Base-by-base conservation (phyloP, 1,140 invertebrate genomes). In the Musca domestica region DNA sequence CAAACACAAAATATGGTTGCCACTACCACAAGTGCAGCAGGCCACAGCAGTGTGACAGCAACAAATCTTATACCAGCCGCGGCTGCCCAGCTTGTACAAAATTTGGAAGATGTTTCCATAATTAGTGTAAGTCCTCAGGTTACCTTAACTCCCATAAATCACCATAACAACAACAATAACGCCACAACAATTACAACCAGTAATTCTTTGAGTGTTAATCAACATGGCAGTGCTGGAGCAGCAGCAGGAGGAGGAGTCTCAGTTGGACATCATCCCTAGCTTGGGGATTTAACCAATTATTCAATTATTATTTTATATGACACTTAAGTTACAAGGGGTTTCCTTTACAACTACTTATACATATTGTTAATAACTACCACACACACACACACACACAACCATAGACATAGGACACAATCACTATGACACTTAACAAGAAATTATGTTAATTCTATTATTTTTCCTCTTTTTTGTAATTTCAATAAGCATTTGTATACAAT, bases 231-330 rank as follows among this genome's bases (percentile, higher is more conserved):
- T n/a, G n/a, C n/a, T n/a, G n/a, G n/a, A n/a, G 5, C 4, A 41
- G 34, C 2, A 2, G 34, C 34, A 41, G 34, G 34, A 12, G n/a
- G n/a, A n/a, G n/a, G n/a, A n/a, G 5, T 2, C 6, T 5, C 2
- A 2, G 34, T 10, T 10, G 34, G 34, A 12, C 6, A 41, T 41
- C 4, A 41, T 10, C 56, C 56, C 41, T 61, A 61, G 56, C 56
- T 61, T 34, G 34, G 10, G 19, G 56, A 61, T 7, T n/a, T 58
- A 58, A 14, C 25, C 30, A 61, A 61, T 15, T 61, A 61, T 61
- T 61, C 56, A n/a, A 34, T 61, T 20, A 61, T 61, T 14, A 61
- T 61, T 17, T 30, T 61, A 20, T 61, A 61, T 14, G 56, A 61
- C 17, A 61, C 27, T 61, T 61, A 61, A 58, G 27, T 5, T 10